Conservation (phyloP, 2,888 invertebrate species). For the Nycteola revayana region DNA sequence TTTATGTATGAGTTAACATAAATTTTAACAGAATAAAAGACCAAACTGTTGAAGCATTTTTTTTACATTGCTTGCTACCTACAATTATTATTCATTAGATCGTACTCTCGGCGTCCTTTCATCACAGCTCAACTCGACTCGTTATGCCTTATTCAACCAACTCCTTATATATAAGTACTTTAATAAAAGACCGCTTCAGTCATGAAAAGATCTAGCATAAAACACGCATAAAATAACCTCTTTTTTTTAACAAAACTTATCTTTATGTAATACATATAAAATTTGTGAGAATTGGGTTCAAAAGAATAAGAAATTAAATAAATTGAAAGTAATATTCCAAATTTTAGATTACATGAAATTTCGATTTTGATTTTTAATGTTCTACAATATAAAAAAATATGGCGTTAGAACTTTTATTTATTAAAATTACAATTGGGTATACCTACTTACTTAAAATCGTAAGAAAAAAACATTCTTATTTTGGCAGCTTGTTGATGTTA, state of each 20-base stretch:
- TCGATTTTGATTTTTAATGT: too few relatives aligned
- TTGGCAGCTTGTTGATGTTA: too few relatives aligned
- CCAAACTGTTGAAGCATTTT: too few relatives aligned
- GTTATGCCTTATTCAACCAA: constrained; percentile 66
- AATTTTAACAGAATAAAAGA: too few relatives aligned
- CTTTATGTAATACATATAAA: constrained; percentile 7
- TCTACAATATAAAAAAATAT: too few relatives aligned
- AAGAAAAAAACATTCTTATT: too few relatives aligned
- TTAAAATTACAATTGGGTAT: too few relatives aligned
- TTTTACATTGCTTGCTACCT: constrained; percentile 43
- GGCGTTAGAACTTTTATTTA: too few relatives aligned
- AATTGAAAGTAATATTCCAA: too few relatives aligned
- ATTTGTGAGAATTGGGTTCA: not conserved
- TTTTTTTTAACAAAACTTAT: constrained; percentile 14
- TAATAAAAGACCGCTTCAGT: constrained; percentile 53
- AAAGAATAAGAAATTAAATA: constrained; percentile 5
- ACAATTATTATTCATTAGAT: constrained; percentile 72
- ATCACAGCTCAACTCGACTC: constrained; percentile 53
- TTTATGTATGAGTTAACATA: too few relatives aligned
- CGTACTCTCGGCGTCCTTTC: constrained; percentile 56
- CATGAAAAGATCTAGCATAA: constrained; percentile 20
- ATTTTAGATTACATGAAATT: too few relatives aligned
- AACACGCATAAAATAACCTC: constrained; percentile 23
- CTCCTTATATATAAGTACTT: constrained; percentile 55
- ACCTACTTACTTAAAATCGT: too few relatives aligned